These are phyloP conservation scores for Echinometra lucunter DNA, from an alignment of 53 echinoderm and acorn worm species.

Conservation along the genomic window DNA sequence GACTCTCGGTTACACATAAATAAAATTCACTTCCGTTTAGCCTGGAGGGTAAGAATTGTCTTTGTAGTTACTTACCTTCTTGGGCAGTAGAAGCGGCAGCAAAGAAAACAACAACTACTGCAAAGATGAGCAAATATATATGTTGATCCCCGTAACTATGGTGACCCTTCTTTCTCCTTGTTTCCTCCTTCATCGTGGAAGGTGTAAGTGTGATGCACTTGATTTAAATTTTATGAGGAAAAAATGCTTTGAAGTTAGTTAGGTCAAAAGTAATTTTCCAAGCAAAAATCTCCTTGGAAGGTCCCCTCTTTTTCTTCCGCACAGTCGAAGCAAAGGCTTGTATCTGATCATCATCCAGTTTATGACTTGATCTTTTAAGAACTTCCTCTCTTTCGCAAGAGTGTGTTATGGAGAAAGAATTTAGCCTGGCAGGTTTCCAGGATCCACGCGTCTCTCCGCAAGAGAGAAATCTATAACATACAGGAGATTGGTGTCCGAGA, in stretches of 20 bases:
- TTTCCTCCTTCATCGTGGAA: background rate
- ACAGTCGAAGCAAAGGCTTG: background rate
- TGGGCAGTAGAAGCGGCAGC: background rate
- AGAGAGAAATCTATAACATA: background rate
- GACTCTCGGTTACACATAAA: background rate
- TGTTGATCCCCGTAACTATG: slow-evolving; percentile 14
- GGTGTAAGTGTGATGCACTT: background rate
- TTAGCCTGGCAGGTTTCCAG: background rate
- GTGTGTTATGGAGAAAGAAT: background rate
- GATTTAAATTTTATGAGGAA: background rate
- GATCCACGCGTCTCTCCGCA: background rate
- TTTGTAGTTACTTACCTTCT: slow-evolving; percentile 23
- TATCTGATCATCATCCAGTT: slow-evolving; percentile 15
- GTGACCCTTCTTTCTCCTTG: background rate
- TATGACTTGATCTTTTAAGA: slow-evolving; percentile 49
- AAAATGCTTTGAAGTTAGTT: background rate
- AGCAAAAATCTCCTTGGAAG: background rate
- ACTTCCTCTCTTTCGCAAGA: slow-evolving; percentile 41
- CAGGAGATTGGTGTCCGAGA: slow-evolving; percentile 21
- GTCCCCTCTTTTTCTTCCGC: background rate
- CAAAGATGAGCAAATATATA: slow-evolving; percentile 11
- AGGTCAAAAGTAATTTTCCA: background rate
- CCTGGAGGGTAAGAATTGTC: background rate
- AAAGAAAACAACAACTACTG: background rate
- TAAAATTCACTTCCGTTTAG: background rate